Conservation (phyloP, 1,140 invertebrate species). For the Drosophila nasuta region DNA sequence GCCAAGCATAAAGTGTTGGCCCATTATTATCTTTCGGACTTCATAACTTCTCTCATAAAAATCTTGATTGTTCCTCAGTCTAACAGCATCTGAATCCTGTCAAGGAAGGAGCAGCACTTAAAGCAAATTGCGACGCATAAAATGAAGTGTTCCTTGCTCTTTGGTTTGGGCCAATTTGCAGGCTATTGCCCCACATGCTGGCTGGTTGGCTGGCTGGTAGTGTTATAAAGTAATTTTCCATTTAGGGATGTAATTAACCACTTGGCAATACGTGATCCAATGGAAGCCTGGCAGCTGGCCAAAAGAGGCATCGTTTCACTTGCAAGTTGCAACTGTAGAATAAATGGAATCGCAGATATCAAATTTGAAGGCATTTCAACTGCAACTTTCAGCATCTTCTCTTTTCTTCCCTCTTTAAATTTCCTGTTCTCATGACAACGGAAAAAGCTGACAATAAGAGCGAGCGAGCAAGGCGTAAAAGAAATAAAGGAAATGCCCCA, state of each 20-base stretch:
- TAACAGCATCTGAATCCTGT: not conserved
- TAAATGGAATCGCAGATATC: conserved; percentile 25
- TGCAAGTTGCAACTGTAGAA: not conserved
- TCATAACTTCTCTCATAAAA: conserved; percentile 78
- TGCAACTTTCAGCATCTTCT: conserved; percentile 23
- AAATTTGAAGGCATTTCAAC: conserved; percentile 50
- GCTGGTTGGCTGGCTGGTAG: not conserved
- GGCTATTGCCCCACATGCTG: conserved; percentile 42
- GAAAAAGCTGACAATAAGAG: conserved; percentile 28
- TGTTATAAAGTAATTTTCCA: conserved; percentile 53
- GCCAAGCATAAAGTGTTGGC: conserved; percentile 82
- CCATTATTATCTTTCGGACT: conserved; percentile 83
- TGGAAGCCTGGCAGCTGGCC: conserved; percentile 33
- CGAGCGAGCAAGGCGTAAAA: conserved; percentile 23
- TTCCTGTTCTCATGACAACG: conserved; percentile 5
- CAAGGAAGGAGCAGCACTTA: conserved; percentile 21
- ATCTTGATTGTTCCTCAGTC: conserved; percentile 59
- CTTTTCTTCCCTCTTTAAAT: not conserved
- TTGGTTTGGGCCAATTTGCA: conserved; percentile 10
- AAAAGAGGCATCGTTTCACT: not conserved
- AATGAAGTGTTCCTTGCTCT: conserved; percentile 47
- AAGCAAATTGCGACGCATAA: conserved; percentile 47
- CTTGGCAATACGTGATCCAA: conserved; percentile 55
- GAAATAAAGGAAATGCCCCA: conserved; percentile 49
- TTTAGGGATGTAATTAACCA: conserved; percentile 77